phyloP scores from a whole-genome alignment of 2,888 invertebrate genomes.

The Brachylomia viminalis region DNA sequence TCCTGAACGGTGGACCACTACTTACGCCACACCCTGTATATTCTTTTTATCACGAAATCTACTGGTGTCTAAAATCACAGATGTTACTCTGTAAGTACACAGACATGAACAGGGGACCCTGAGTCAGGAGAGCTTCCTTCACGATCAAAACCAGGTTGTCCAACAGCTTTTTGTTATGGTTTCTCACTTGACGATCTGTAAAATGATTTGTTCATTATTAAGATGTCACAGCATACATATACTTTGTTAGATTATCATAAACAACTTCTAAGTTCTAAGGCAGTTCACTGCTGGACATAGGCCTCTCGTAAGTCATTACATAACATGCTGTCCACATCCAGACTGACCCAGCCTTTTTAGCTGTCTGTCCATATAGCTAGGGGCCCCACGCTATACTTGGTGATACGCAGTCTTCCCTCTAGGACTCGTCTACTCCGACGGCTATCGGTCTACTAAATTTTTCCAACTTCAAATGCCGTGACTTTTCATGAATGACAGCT shows the following conservation, averaged over 20 bases:
- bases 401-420: neutral
- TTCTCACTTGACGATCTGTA: neutral
- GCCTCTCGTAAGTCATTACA: too few relatives aligned
- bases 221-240: neutral
- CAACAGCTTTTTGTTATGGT: neutral
- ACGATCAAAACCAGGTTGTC: neutral
- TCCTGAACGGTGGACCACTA: too few relatives aligned
- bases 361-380: neutral
- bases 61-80: neutral
- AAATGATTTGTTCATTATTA: neutral
- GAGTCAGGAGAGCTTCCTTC: neutral
- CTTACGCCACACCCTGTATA: too few relatives aligned
- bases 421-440: neutral
- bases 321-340: neutral
- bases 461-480: neutral
- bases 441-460: neutral
- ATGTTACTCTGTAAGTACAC: conserved; percentile 3
- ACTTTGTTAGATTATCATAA: neutral
- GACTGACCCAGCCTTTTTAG: neutral
- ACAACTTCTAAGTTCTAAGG: neutral
- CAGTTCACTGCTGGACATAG: neutral
- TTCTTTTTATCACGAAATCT: neutral
- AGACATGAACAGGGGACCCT: conserved; percentile 7
- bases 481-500: neutral
- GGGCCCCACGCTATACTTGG: neutral